Conservation (phyloP, 92 coral and sea anemone genomes). For the Palythoa heliodiscus region DNA sequence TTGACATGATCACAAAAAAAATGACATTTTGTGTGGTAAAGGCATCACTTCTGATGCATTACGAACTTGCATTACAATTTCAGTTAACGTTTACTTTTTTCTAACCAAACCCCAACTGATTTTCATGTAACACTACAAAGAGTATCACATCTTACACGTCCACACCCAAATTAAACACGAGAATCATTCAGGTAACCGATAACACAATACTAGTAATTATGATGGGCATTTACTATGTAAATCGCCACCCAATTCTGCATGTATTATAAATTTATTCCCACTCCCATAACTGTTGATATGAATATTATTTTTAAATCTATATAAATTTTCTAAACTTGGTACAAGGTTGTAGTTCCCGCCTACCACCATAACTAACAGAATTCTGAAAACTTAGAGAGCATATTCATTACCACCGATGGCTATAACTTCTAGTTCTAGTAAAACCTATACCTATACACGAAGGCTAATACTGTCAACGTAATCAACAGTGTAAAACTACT, state of each 20-base stretch:
- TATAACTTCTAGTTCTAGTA: not conserved
- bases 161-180: not conserved
- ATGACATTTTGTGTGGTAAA: no score
- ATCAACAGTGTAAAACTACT: not conserved
- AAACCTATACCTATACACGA: not conserved
- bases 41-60: no score
- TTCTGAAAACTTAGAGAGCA: not conserved
- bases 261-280: not conserved
- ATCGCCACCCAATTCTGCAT: not conserved
- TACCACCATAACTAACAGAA: constrained; percentile 10
- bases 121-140: no score
- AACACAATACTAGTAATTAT: not conserved
- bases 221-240: not conserved
- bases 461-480: not conserved
- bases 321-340: not conserved
- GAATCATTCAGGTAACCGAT: not conserved
- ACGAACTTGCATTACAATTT: no score
- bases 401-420: not conserved
- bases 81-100: no score
- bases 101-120: no score
- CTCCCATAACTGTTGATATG: not conserved
- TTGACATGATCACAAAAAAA: no score
- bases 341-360: constrained; percentile 40
- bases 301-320: constrained; percentile 12
- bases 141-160: not conserved